Base-by-base conservation (phyloP, 2,797 vertebrate species). In the Sebastes matsubarae region DNA sequence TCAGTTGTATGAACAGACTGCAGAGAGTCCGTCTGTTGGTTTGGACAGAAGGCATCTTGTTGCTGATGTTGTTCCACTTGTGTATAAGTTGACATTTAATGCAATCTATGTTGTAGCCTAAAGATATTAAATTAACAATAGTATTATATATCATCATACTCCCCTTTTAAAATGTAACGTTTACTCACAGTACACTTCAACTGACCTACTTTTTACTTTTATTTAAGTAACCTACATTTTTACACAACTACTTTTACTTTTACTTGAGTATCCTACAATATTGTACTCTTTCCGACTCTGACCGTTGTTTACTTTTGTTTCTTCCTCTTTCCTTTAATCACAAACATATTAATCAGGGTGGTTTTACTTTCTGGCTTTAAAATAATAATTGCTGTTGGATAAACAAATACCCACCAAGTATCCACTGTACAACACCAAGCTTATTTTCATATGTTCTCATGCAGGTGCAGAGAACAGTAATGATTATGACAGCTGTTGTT, bases 401-500 rank as follows among this genome's bases (percentile, higher is more conserved):
- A 57, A 86, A 61, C 63, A 79, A 13, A 63, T 70, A 79, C 36
- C 16, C 46, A 1, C 50, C 38, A 63, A 2, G 1, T 24, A 66
- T 54, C 55, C 27, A 46, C 65, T 46, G 27, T 9, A 72, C 32
- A 61, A 36, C 34, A 71, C 55, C 68, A 73, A 57, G 63, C 38
- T 66, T 59, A 73, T 81, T 84, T 64, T 81, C 46, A 16, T 5
- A 0, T 8, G 29, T 74, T 50, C 38, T 70, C 50, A 13, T 73
- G 42, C 81, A 78, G 75, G 77, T 81, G 68, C 58, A 71, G 59
- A 67, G 68, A 78, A 80, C 72, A 74, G 77, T 84, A 73, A 83
- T 81, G 71, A 89, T 76, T 72, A 64, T 81, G 79, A 86, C 77
- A 81, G 81, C 76, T 81, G 82, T 76, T 88, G 82, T 78, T 89